Evolutionary conservation across 2,797 vertebrate genomes (phyloP).

Genomic region (Stomatorhinus walkeri): DNA sequence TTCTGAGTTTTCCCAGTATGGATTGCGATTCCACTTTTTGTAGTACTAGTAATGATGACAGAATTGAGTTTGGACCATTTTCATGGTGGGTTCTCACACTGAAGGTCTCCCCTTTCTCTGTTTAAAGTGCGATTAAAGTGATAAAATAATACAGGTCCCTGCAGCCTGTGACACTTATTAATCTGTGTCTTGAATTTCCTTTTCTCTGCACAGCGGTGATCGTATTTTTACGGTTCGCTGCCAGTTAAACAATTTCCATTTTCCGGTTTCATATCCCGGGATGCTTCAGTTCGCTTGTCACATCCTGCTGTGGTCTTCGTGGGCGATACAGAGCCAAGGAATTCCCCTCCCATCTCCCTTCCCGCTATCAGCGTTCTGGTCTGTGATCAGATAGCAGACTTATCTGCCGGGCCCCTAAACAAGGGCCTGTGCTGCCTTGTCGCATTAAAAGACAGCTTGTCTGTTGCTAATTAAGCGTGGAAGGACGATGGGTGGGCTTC

Average conservation of each 20-base stretch:
- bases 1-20: neutral
- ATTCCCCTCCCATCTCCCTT: neutral
- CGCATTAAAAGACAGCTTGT: slow-evolving; percentile 22
- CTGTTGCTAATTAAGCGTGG: slow-evolving; percentile 37
- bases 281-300: neutral
- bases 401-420: slow-evolving; percentile 40
- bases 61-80: neutral
- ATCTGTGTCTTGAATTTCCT: slow-evolving; percentile 33
- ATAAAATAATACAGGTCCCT: slow-evolving; percentile 5
- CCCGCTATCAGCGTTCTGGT: slow-evolving; percentile 17
- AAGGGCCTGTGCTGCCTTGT: slow-evolving; percentile 24
- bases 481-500: slow-evolving; percentile 28
- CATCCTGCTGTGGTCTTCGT: neutral
- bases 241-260: neutral
- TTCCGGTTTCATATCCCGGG: neutral
- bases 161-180: slow-evolving; percentile 16
- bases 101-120: neutral
- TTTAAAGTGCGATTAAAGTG: neutral
- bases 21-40: neutral
- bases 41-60: neutral
- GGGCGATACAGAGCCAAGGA: neutral
- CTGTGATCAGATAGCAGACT: slow-evolving; percentile 47
- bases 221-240: neutral
- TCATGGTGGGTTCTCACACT: neutral
- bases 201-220: slow-evolving; percentile 10